These are phyloP conservation scores for Catalaphyllia jardinei DNA, from an alignment of 64 coral and sea anemone species.

Conservation along the genomic window DNA sequence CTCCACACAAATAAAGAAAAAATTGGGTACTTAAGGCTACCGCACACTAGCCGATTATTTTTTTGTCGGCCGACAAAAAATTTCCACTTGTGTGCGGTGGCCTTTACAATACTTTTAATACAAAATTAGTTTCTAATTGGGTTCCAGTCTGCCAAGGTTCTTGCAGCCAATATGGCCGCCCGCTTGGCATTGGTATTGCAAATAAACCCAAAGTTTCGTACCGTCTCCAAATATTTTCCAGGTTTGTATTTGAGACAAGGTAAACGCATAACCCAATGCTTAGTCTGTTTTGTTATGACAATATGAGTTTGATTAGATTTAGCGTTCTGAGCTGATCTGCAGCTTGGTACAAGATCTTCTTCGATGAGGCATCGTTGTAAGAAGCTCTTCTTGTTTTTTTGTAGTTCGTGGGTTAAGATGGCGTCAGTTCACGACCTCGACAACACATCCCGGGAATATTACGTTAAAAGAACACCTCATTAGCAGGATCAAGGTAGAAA, in stretches of 20 bases:
- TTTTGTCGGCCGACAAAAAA: too few relatives aligned
- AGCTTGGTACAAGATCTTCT: too few relatives aligned
- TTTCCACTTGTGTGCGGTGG: too few relatives aligned
- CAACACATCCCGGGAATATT: background rate
- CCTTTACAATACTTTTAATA: too few relatives aligned
- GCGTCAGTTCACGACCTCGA: background rate
- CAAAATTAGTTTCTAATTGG: too few relatives aligned
- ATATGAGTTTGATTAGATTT: too few relatives aligned
- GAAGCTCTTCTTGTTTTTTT: background rate
- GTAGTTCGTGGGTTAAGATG: background rate
- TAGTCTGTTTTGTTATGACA: background rate
- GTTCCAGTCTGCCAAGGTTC: background rate
- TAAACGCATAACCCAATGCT: background rate
- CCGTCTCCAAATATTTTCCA: background rate
- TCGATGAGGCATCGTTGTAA: background rate
- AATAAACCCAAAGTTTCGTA: background rate
- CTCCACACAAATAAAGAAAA: too few relatives aligned
- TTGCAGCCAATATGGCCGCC: background rate
- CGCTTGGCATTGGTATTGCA: background rate
- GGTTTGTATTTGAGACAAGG: background rate
- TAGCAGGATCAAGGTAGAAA: constrained; percentile 27
- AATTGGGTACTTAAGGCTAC: too few relatives aligned
- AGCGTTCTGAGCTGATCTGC: too few relatives aligned
- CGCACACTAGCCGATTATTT: too few relatives aligned
- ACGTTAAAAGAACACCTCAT: constrained; percentile 5